Base-by-base conservation (phyloP, 92 coral and sea anemone species). In the Pocillopora meandrina region DNA sequence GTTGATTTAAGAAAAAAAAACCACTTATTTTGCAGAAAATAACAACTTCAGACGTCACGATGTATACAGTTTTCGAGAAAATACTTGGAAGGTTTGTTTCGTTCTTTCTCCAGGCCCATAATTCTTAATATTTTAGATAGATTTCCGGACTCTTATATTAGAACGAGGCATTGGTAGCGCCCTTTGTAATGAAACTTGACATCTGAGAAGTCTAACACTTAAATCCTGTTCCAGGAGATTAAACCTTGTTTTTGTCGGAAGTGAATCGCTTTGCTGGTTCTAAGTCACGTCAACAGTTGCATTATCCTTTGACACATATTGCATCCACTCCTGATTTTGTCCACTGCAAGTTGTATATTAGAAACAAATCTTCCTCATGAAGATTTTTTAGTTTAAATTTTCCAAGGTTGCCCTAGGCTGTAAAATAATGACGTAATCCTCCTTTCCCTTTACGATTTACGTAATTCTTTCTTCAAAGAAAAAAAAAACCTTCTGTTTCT, bases 31-130 rank as follows among this genome's bases (percentile, higher is more conserved):
- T 31, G 34, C 64, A 83, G 86, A 31, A 73, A 61, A 74, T 56
- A 60, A 31, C 84, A 75, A 73, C 56, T 74, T 74, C 62, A 74
- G 65, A 23, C 79, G 80, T 56, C 72, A 72, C 12, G 56, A 74
- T 55, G 65, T n/a, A 2, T 73, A 73, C 61, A 83, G 62, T 21
- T 65, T 83, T 65, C 5, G 80, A 64, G 80, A 75, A 61, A 47
- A 62, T 55, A 23, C 23, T 23, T 83, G 86, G 86, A 73, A 83
- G 86, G 86, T 83, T 73, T 17, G 86, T 61, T 31, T 63, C 3
- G 1, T 17, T 2, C 58, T 16, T 17, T 36, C 9, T 35, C 56
- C 1, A 13, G 1, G 35, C 16, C 55, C 35, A 70, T 14, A 68
- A 68, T 1, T 67, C 19, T 68, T 31, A 0, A 15, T 2, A 23